These are phyloP conservation scores for Pocota personata DNA, from an alignment of 2,888 invertebrate genomes.

Conservation along the genomic window DNA sequence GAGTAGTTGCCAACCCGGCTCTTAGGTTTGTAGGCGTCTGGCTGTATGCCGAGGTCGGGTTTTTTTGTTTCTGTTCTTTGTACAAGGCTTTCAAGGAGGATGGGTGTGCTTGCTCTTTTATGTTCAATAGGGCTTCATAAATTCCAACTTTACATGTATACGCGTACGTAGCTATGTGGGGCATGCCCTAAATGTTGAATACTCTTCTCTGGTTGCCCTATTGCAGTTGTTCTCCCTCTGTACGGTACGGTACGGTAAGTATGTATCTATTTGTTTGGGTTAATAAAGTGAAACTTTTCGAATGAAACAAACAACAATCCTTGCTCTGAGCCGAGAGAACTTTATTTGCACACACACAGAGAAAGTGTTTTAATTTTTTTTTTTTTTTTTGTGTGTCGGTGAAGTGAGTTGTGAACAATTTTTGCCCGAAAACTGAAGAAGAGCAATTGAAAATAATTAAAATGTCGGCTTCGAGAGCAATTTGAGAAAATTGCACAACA, in stretches of 20 bases:
- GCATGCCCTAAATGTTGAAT: slow-evolving; percentile 52
- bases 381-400: not conserved
- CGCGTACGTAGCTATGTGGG: slow-evolving; percentile 12
- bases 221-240: not conserved
- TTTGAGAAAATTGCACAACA: slow-evolving; percentile 45
- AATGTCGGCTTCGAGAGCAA: slow-evolving; percentile 56
- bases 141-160: slow-evolving; percentile 53
- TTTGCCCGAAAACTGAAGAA: slow-evolving; percentile 44
- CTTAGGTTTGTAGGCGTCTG: not conserved
- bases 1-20: too few relatives aligned
- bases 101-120: slow-evolving; percentile 56
- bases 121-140: slow-evolving; percentile 68
- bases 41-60: slow-evolving; percentile 1
- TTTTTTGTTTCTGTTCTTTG: not conserved
- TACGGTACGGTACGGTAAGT: not conserved
- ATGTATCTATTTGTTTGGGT: slow-evolving; percentile 51
- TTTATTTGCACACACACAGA: slow-evolving; percentile 38
- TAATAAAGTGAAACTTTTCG: slow-evolving; percentile 68
- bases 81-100: slow-evolving; percentile 27
- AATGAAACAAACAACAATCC: slow-evolving; percentile 49
- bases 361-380: slow-evolving; percentile 30
- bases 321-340: slow-evolving; percentile 20
- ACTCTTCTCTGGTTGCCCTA: not conserved
- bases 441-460: slow-evolving; percentile 70
- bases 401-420: slow-evolving; percentile 46